Evolutionary conservation across 2,113 vertebrate genomes (phyloP), one percentile per base, ranked within the genome.

Genomic region (Myanophis thanlyinensis): DNA sequence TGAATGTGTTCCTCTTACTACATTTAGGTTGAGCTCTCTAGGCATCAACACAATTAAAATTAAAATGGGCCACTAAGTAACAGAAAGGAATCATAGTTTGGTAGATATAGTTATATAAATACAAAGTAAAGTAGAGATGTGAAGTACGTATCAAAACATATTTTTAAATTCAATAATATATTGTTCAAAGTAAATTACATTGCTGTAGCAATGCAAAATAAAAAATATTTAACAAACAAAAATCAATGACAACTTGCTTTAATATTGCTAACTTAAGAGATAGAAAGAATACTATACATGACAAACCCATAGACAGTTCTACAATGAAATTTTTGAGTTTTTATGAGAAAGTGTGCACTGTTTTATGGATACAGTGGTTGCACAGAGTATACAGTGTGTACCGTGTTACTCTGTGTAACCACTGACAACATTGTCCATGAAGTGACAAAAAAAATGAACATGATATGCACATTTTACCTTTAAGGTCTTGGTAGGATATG

Each of bases 11-110:
- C 52, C 67, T 4, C 93, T 91, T 85, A 87, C 90, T 73, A 91
- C 85, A 91, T 93, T 93, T 93, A 93, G 89, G 54, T 89, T 48
- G 47, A 91, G 85, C 4, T 91, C 67, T 84, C 51, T 47, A 89
- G 48, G 15, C 89, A 59, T 93, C 94, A 95, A 94, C 1, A 51
- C 93, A 96, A 95, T 52, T 90, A 91, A 93, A 92, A 80, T 90
- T 88, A 90, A 67, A 40, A 30, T 35, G 91, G 18, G 30, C 94
- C 6, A 35, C 73, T 48, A 85, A 84, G 54, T 90, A 91, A 94
- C 59, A 46, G 93, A 84, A 88, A 89, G 88, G 93, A 87, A 92
- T 94, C 0, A 44, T 94, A 89, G 92, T 5, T 9, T 85, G 40
- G 20, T 25, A 52, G 18, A 54, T n/a, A 91, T 35, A 92, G 12